Conservation (phyloP, 1,140 invertebrate genomes). For the Alviniconcha marisindica region DNA sequence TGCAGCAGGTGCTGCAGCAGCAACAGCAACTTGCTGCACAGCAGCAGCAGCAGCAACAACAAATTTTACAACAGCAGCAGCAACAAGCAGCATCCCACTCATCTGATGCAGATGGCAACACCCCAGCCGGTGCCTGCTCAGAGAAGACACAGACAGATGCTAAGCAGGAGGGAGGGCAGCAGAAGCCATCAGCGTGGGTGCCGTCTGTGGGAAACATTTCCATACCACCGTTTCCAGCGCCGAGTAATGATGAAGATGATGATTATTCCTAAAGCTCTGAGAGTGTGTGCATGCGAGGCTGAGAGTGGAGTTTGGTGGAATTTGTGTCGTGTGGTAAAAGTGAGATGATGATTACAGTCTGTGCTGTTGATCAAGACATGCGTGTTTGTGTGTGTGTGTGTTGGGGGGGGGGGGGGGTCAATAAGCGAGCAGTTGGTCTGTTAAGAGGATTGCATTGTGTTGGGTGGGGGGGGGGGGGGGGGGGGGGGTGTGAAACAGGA, state of each 20-base stretch:
- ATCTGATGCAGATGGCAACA: background rate
- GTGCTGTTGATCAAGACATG: too few relatives aligned
- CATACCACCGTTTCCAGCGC: constrained; percentile 13
- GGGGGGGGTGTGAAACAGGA: too few relatives aligned
- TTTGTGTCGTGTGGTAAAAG: too few relatives aligned
- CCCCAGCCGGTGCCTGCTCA: background rate
- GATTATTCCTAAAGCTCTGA: constrained; percentile 24
- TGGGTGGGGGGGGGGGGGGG: too few relatives aligned
- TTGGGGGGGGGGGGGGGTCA: too few relatives aligned
- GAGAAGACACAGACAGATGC: background rate
- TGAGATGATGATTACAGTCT: too few relatives aligned
- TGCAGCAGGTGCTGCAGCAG: constrained; percentile 82
- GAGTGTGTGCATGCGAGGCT: background rate
- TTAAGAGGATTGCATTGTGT: too few relatives aligned
- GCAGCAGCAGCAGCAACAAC: constrained; percentile 36
- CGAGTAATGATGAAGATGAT: constrained; percentile 21
- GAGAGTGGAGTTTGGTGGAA: background rate
- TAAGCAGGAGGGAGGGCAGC: background rate
- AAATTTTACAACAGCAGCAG: constrained; percentile 39
- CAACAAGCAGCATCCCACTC: constrained; percentile 9
- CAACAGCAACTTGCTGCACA: constrained; percentile 61
- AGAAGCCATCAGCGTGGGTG: too few relatives aligned
- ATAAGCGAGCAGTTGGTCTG: too few relatives aligned
- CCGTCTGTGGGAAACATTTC: constrained; percentile 5
- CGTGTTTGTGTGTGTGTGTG: too few relatives aligned